phyloP scores from a whole-genome alignment of 1,140 invertebrate genomes.

The Psilanteris sp. region DNA sequence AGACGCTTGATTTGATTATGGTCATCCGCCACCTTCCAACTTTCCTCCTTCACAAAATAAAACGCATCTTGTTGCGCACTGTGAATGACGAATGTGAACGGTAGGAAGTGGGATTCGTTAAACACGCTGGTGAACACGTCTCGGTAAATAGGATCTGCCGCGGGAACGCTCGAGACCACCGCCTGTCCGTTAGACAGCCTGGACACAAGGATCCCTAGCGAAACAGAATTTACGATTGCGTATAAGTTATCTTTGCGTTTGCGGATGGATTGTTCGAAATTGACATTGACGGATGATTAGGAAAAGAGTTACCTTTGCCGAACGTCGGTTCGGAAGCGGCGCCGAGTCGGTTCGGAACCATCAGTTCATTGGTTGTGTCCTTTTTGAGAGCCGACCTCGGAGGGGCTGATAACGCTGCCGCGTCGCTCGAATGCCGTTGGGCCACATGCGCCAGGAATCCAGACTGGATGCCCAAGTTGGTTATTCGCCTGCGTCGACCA shows the following conservation, averaged over 20 bases:
- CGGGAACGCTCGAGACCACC: constrained; percentile 91
- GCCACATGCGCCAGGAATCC: constrained; percentile 89
- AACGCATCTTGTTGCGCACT: constrained; percentile 94
- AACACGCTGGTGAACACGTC: constrained; percentile 96
- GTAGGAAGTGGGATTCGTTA: constrained; percentile 92
- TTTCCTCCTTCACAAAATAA: constrained; percentile 96
- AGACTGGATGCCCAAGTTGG: constrained; percentile 84
- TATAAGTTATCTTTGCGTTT: too few relatives aligned
- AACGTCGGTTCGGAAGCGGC: constrained; percentile 91
- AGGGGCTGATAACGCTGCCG: constrained; percentile 85
- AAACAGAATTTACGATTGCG: too few relatives aligned
- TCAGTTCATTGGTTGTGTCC: constrained; percentile 82
- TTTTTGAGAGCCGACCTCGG: constrained; percentile 87
- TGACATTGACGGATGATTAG: too few relatives aligned
- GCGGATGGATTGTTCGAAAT: too few relatives aligned
- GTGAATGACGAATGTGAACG: constrained; percentile 93
- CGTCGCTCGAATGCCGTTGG: constrained; percentile 86
- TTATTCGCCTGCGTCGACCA: constrained; percentile 79
- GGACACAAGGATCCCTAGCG: constrained; percentile 87
- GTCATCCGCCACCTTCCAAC: constrained; percentile 92
- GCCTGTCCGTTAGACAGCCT: constrained; percentile 88
- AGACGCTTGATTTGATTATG: constrained; percentile 91
- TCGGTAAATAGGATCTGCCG: constrained; percentile 92
- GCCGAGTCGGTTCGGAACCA: constrained; percentile 86
- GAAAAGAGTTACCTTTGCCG: constrained; percentile 87